These are phyloP conservation scores for Melanaphis sacchari DNA, from an alignment of 1,140 invertebrate species.

Conservation along the genomic window DNA sequence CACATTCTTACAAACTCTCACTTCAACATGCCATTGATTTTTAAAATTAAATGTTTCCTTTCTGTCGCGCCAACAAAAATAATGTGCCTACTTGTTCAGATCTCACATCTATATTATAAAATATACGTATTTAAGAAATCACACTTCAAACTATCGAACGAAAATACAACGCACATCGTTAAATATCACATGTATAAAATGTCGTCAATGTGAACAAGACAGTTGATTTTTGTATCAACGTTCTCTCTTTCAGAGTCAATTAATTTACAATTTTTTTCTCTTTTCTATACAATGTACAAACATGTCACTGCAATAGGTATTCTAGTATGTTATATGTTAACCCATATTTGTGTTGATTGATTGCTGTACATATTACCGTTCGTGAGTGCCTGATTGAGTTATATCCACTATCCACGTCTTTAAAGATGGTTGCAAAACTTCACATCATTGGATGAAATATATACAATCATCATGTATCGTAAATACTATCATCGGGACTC, in stretches of 20 bases:
- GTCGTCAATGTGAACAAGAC: neutral
- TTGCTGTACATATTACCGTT: neutral
- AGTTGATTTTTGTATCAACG: neutral
- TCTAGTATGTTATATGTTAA: neutral
- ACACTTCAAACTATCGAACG: neutral
- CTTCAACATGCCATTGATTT: neutral
- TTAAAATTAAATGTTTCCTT: neutral
- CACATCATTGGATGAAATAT: neutral
- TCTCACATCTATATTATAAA: neutral
- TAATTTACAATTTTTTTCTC: neutral
- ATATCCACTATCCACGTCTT: neutral
- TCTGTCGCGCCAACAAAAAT: neutral
- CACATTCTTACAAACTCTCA: slow-evolving; percentile 24
- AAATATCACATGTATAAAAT: neutral
- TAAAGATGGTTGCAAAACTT: neutral
- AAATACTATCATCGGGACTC: neutral
- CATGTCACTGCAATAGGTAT: neutral
- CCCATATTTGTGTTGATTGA: neutral
- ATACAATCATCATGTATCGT: neutral
- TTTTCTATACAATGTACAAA: neutral
- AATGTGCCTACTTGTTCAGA: neutral
- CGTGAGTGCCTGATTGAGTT: slow-evolving; percentile 33
- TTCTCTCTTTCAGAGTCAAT: slow-evolving; percentile 6
- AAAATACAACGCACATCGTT: neutral
- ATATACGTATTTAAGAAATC: neutral